A percentile compares a stretch with the other conserved stretches of the same genome.
Evolutionary conservation across 2,797 vertebrate species (phyloP).

Genomic region (Glyptemys insculpta): DNA sequence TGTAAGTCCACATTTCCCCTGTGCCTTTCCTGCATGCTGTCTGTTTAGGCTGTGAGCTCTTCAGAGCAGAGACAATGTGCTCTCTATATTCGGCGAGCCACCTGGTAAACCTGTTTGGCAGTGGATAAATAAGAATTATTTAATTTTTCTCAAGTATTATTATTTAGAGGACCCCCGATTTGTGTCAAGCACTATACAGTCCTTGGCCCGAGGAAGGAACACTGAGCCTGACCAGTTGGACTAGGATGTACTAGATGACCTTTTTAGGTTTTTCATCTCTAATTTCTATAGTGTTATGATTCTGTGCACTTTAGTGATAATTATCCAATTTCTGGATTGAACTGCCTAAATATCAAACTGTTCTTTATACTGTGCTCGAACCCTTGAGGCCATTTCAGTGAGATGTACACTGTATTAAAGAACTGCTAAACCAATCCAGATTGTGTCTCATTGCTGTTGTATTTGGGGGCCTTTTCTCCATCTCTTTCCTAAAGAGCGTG

Average conservation of each 20-base stretch:
- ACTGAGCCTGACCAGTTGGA: neutral
- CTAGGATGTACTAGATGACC: neutral
- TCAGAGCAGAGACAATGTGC: no score
- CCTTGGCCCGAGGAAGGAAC: neutral
- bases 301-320: neutral
- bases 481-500: neutral
- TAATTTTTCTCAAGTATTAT: no score
- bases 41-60: no score
- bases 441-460: neutral
- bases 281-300: neutral
- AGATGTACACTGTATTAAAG: neutral
- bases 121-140: no score
- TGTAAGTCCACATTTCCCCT: no score
- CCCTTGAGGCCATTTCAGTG: neutral
- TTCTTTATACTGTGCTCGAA: neutral
- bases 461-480: neutral
- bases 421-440: neutral
- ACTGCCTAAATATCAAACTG: neutral
- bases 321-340: neutral
- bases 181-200: no score
- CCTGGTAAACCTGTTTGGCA: no score
- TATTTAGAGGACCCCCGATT: no score
- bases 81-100: no score
- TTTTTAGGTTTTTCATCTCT: neutral
- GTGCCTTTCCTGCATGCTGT: no score